Evolutionary conservation across 2,888 invertebrate species (phyloP).

Genomic region (Parnassius glacialis): DNA sequence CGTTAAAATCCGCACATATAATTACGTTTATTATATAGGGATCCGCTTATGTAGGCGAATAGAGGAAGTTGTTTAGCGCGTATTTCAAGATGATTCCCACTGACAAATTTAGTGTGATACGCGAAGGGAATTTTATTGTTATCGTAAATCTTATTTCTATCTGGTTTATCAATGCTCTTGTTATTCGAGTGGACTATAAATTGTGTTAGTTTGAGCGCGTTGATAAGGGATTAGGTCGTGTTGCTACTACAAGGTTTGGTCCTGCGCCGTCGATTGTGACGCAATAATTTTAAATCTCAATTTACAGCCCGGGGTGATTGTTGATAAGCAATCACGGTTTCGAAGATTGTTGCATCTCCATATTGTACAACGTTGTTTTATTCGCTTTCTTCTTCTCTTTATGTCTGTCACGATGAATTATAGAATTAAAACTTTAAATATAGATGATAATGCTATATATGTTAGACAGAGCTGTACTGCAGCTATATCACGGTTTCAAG

Average conservation of each 20-base stretch:
- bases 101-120: background rate
- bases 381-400: too few species aligned
- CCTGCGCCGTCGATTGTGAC: slow-evolving; percentile 9
- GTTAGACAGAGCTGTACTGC: too few species aligned
- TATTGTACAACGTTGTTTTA: too few species aligned
- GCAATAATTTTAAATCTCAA: slow-evolving; percentile 19
- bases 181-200: slow-evolving; percentile 10
- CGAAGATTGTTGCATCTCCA: slow-evolving; percentile 4
- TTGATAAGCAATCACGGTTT: slow-evolving; percentile 1
- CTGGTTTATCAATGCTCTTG: slow-evolving; percentile 11
- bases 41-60: background rate
- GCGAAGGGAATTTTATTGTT: slow-evolving; percentile 8
- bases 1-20: background rate
- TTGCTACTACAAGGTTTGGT: background rate
- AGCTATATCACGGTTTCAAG: too few species aligned
- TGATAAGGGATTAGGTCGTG: slow-evolving; percentile 18
- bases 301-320: slow-evolving; percentile 16
- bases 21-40: background rate
- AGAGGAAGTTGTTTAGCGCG: background rate
- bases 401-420: too few species aligned
- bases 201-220: background rate
- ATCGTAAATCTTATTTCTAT: slow-evolving; percentile 12
- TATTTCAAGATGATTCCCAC: background rate
- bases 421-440: too few species aligned
- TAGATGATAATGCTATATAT: too few species aligned